Percentiles rank a stretch among this genome's conserved stretches.
Evolutionary conservation across 2,113 vertebrate genomes (phyloP).

Genomic region (Zapus hudsonius): DNA sequence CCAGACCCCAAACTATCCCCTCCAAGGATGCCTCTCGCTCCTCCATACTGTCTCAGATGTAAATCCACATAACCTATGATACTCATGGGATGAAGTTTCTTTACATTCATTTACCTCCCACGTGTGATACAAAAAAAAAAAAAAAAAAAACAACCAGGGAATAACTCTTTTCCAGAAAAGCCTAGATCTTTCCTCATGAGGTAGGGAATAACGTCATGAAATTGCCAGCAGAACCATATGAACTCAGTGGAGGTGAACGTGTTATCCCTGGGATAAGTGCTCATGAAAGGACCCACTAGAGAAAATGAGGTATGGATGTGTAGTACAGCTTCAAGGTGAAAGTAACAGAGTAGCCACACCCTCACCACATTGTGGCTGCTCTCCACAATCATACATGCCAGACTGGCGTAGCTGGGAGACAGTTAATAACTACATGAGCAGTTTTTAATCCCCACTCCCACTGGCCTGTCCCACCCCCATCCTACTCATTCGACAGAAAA

Average conservation of each 20-base stretch:
- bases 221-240: background rate
- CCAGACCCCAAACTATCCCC: background rate
- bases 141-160: background rate
- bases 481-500: background rate
- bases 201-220: background rate
- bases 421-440: background rate
- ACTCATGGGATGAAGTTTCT: background rate
- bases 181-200: background rate
- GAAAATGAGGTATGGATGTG: background rate
- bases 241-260: background rate
- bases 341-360: background rate
- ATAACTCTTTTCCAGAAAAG: background rate
- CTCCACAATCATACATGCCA: background rate
- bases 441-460: background rate
- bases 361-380: background rate
- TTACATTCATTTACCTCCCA: slow-evolving; percentile 11
- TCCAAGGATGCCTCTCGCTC: background rate
- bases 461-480: background rate
- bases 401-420: background rate
- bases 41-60: background rate
- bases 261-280: background rate
- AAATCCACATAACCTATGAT: background rate
- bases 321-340: background rate
- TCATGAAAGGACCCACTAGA: background rate
- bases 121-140: background rate